Evolutionary conservation across 1,140 invertebrate species (phyloP).

Genomic region (Drosophila yakuba): DNA sequence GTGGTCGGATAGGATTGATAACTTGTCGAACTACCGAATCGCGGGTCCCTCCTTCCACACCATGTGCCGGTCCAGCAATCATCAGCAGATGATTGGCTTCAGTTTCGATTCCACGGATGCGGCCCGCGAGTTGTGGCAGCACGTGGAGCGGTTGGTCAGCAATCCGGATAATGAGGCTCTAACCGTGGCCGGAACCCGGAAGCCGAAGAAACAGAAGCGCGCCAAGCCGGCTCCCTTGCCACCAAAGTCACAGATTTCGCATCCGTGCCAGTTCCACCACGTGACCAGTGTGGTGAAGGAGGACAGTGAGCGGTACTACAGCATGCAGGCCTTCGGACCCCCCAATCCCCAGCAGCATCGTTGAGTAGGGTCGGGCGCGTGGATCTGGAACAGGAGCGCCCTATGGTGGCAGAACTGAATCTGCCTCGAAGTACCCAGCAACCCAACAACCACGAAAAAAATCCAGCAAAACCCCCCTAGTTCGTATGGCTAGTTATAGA

Average conservation of each 20-base stretch:
- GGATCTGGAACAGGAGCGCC: constrained; percentile 80
- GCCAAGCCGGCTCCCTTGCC: constrained; percentile 87
- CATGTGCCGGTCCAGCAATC: constrained; percentile 89
- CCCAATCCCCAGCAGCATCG: constrained; percentile 74
- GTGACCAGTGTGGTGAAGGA: constrained; percentile 91
- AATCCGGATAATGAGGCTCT: constrained; percentile 93
- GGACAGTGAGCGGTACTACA: constrained; percentile 89
- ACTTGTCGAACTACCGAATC: constrained; percentile 88
- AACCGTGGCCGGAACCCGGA: constrained; percentile 87
- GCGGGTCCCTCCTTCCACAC: constrained; percentile 91
- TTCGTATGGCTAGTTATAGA: constrained; percentile 14
- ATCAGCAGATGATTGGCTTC: constrained; percentile 87
- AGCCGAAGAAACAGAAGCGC: constrained; percentile 86
- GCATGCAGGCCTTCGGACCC: constrained; percentile 87
- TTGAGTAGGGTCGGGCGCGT: constrained; percentile 80
- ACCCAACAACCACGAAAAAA: not conserved
- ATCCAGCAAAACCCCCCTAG: constrained; percentile 33
- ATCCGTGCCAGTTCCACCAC: constrained; percentile 94
- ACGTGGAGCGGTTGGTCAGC: constrained; percentile 90
- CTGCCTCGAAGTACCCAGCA: constrained; percentile 7
- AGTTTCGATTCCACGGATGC: constrained; percentile 92
- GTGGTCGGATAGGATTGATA: constrained; percentile 94
- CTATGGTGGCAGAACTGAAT: constrained; percentile 75
- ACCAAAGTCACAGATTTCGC: constrained; percentile 93
- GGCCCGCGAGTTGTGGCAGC: constrained; percentile 89